Percentiles rank a stretch among this genome's conserved stretches.
phyloP scores from a whole-genome alignment of 2,888 invertebrate genomes.

The Athalia cordata region DNA sequence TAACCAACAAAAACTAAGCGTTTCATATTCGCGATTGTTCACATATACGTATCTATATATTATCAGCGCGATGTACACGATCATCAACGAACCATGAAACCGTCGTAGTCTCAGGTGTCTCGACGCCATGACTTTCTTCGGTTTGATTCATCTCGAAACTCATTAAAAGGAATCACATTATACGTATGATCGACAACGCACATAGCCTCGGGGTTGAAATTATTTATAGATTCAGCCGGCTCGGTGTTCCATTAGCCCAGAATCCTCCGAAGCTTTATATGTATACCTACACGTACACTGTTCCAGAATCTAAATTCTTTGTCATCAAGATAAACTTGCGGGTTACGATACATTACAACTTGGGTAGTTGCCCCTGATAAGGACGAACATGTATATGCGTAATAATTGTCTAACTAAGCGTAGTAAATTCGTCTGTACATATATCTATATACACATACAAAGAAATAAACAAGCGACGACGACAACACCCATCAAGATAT shows the following conservation, averaged over 20 bases:
- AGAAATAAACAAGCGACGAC: not conserved
- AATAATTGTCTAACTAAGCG: too few relatives aligned
- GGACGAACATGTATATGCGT: too few relatives aligned
- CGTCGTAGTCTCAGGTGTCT: not conserved
- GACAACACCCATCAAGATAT: not conserved
- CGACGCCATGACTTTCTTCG: constrained; percentile 27
- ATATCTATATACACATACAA: not conserved
- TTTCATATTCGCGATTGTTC: not conserved
- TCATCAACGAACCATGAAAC: not conserved
- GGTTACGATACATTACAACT: not conserved
- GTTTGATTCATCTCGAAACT: constrained; percentile 34
- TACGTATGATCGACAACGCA: constrained; percentile 30
- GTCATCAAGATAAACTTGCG: constrained; percentile 25
- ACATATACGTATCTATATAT: not conserved
- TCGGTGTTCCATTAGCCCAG: constrained; percentile 44
- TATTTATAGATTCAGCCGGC: constrained; percentile 27
- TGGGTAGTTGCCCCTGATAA: too few relatives aligned
- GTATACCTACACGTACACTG: not conserved
- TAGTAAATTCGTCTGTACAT: constrained; percentile 5
- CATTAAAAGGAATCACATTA: constrained; percentile 39
- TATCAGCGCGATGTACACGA: not conserved
- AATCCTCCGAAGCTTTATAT: constrained; percentile 13
- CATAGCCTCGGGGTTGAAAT: constrained; percentile 31
- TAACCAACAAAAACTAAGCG: not conserved
- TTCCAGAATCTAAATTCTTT: constrained; percentile 34